phyloP scores from a whole-genome alignment of 2,888 invertebrate species.

The Cenopis cana region DNA sequence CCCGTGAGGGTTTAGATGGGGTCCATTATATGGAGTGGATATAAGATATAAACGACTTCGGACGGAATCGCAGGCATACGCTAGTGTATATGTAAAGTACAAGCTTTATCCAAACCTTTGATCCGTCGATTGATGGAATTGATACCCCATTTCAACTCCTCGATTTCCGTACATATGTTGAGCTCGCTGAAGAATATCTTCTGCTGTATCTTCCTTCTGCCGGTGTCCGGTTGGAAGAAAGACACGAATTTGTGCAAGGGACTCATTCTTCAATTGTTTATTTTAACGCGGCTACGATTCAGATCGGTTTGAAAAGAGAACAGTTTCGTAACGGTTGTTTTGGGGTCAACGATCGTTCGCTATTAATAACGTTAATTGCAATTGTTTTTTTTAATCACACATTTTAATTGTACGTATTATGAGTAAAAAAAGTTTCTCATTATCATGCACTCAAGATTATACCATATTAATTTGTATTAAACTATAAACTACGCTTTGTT shows the following conservation, averaged over 20 bases:
- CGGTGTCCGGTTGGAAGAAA: slow-evolving; percentile 85
- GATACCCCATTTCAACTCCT: slow-evolving; percentile 82
- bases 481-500: neutral
- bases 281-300: slow-evolving; percentile 43
- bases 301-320: slow-evolving; percentile 24
- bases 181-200: slow-evolving; percentile 86
- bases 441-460: neutral
- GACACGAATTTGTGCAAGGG: slow-evolving; percentile 86
- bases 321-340: slow-evolving; percentile 42
- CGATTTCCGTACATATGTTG: slow-evolving; percentile 74
- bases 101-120: slow-evolving; percentile 66
- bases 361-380: slow-evolving; percentile 29
- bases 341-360: slow-evolving; percentile 44
- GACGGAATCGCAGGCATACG: too few species aligned
- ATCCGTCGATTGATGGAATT: slow-evolving; percentile 78
- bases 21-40: too few species aligned
- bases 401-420: neutral
- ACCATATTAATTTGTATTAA: neutral
- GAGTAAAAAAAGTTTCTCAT: neutral
- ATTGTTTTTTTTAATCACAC: slow-evolving; percentile 17
- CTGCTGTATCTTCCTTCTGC: slow-evolving; percentile 76
- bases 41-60: too few species aligned
- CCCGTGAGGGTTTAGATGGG: too few species aligned
- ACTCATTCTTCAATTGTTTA: slow-evolving; percentile 74
- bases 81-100: neutral